Evolutionary conservation across 2,113 vertebrate genomes (phyloP), one percentile per base, ranked within the genome.

Genomic region (Rhizomys pruinosus): DNA sequence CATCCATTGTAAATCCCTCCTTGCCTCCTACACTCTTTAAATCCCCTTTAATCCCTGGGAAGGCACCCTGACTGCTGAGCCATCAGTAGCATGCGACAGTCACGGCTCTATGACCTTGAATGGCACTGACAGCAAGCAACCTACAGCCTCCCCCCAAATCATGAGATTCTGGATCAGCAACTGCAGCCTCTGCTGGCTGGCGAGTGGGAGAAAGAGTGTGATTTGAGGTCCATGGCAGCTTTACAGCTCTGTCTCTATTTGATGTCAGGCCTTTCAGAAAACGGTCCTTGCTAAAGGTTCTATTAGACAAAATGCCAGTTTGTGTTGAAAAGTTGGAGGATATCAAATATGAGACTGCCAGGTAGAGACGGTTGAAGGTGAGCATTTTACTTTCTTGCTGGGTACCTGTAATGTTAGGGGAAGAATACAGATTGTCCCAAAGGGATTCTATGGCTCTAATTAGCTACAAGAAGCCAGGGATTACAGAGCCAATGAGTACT

Each of bases 1-100:
- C 57, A 25, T 2, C 52, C 3, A 1, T 4, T 0, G 0, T 0
- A 0, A 23, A 1, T 7, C 73, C 90, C 9, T 37, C 61, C 39
- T 27, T 25, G 52, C 79, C 74, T 77, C 59, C 34, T 42, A 44
- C 17, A 22, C 12, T 3, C 11, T 84, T n/a, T n/a, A n/a, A n/a
- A n/a, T n/a, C n/a, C n/a, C n/a, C n/a, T n/a, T n/a, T n/a, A n/a
- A n/a, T n/a, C n/a, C 63, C 61, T 19, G 0, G 34, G 16, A 15
- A 79, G 61, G 11, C 10, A n/a, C 17, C 34, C 25, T n/a, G 69
- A 34, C 34, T 4, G 0, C 42, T 4, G 8, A 7, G 9, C 25
- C 0, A 3, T 42, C 29, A 1, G 20, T 1, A 39, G 64, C 7
- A 0, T 9, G 23, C 1, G 27, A 2, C 6, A 81, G 34, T 27